Evolutionary conservation across 2,888 invertebrate genomes (phyloP), one percentile per base, ranked within the genome.

Genomic region (Sinodicranocentrus sp.): DNA sequence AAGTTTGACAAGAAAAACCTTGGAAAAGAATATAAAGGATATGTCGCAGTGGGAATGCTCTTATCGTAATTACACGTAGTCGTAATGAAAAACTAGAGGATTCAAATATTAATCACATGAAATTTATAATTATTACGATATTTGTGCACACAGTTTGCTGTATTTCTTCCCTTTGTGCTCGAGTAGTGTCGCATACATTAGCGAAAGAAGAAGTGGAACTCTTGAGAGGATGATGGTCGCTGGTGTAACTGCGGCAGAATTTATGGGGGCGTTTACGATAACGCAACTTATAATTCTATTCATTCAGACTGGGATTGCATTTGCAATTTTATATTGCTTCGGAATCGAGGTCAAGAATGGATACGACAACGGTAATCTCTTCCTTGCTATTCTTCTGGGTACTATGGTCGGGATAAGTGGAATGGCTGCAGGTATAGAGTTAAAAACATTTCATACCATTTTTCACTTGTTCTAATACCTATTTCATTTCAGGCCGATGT

Each of bases 121-220:
- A n/a, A n/a, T n/a, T n/a, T n/a, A n/a, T n/a, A 33, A 33, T 33
- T 33, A 33, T 33, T 33, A 33, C n/a, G n/a, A n/a, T n/a, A n/a
- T n/a, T 33, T 33, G 33, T 57, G 2, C 21, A 8, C 5, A 57
- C 23, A 23, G 57, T 5, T 23, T 57, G 2, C 8, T 57, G 23
- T 57, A 23, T 15, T 57, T 57, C 57, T 57, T 57, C 57, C 19
- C 57, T 5, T 23, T 57, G 21, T 57, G 57, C 23, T 57, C 21
- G 1, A 57, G 57, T 15, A 23, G 57, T n/a, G n/a, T 57, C 21
- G 6, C 57, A 5, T 57, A 21, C 57, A 57, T 57, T 21, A 8
- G 21, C 5, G 57, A 57, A 15, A 6, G 57, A n/a, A 57, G 21
- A 15, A 57, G 21, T 57, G 57, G 57, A n/a, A 57, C 57, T 1